A percentile compares a stretch with the other conserved stretches of the same genome.
Conservation (phyloP, 2,888 invertebrate species). For the Herminia tarsipennalis region DNA sequence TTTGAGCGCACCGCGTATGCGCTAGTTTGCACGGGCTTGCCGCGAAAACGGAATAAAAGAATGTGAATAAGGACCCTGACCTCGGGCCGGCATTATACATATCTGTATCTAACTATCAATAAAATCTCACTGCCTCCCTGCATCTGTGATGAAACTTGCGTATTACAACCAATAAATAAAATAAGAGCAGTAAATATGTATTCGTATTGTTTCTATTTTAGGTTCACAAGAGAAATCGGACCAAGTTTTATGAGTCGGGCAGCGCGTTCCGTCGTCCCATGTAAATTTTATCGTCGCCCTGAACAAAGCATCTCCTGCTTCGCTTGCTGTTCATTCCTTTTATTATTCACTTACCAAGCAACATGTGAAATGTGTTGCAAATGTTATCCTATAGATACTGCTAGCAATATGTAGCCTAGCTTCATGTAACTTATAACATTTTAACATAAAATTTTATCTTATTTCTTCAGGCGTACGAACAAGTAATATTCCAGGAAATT, state of each 20-base stretch:
- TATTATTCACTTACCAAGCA: conserved; percentile 61
- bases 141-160: conserved; percentile 10
- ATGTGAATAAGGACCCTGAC: no score
- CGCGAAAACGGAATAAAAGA: no score
- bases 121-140: background rate
- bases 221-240: conserved; percentile 44
- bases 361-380: conserved; percentile 43
- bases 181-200: conserved; percentile 36
- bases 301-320: conserved; percentile 53
- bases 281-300: conserved; percentile 68
- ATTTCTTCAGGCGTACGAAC: conserved; percentile 11
- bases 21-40: no score
- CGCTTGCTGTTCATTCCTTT: conserved; percentile 30
- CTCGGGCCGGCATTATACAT: no score
- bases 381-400: conserved; percentile 19
- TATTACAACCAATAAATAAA: conserved; percentile 41
- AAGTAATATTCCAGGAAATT: no score
- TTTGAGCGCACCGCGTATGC: no score
- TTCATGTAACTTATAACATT: conserved; percentile 6
- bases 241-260: conserved; percentile 57
- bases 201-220: conserved; percentile 38
- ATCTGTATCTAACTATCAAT: no score
- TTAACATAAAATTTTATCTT: conserved; percentile 7
- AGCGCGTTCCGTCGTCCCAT: conserved; percentile 58
- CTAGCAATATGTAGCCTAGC: conserved; percentile 5